phyloP scores from a whole-genome alignment of 2,888 invertebrate species.

The Macaria notata region DNA sequence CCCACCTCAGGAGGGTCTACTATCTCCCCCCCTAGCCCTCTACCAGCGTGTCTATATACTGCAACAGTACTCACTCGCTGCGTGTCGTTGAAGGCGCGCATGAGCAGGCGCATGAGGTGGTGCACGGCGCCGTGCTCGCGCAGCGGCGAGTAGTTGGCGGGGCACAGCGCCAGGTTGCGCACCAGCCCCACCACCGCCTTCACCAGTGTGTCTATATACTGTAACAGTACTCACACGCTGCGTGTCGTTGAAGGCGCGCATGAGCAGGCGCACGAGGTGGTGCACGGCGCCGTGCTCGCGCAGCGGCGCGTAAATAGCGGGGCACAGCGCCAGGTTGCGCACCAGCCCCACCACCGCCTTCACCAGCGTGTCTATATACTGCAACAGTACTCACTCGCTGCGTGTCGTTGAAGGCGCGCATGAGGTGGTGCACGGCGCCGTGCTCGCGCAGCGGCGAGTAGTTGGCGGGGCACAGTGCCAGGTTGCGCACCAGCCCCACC shows the following conservation, averaged over 20 bases:
- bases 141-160: conserved; percentile 97
- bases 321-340: conserved; percentile 97
- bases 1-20: too few relatives aligned
- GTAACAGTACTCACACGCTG: conserved; percentile 87
- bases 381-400: conserved; percentile 87
- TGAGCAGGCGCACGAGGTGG: conserved; percentile 94
- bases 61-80: conserved; percentile 87
- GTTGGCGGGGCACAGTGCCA: conserved; percentile 98
- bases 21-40: too few relatives aligned
- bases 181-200: conserved; percentile 98
- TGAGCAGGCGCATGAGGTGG: conserved; percentile 94
- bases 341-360: conserved; percentile 98
- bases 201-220: too few relatives aligned
- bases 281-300: conserved; percentile 97
- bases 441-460: conserved; percentile 96
- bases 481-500: conserved; percentile 97
- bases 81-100: conserved; percentile 95
- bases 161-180: conserved; percentile 97
- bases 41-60: too few relatives aligned
- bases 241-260: conserved; percentile 95
- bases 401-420: conserved; percentile 95
- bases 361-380: too few relatives aligned
- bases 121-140: conserved; percentile 97
- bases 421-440: conserved; percentile 95
- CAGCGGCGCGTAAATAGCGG: conserved; percentile 97